Conservation (phyloP, 2,113 vertebrate genomes). For the Elaphurus davidianus region DNA sequence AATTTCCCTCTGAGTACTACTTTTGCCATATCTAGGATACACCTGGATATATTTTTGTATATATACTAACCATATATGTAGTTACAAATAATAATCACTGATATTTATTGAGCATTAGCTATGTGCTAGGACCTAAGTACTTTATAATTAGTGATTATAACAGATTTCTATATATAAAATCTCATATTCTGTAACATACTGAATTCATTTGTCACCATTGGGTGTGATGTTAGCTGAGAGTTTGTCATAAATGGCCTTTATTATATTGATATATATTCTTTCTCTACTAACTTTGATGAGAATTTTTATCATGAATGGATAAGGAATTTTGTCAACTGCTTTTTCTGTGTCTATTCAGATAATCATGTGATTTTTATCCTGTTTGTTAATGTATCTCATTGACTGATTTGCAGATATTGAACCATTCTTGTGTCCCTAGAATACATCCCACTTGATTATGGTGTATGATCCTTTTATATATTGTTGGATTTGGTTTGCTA, state of each 20-base stretch:
- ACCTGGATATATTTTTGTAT: not conserved
- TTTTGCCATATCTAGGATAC: not conserved
- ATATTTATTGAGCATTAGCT: not conserved
- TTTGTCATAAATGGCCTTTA: not conserved
- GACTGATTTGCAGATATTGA: not conserved
- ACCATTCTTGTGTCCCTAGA: not conserved
- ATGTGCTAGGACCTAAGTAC: not conserved
- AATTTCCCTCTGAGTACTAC: not conserved
- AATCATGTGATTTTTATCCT: not conserved
- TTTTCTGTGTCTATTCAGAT: not conserved
- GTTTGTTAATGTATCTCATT: not conserved
- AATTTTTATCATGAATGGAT: not conserved
- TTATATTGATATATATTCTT: not conserved
- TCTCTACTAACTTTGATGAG: not conserved
- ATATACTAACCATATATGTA: not conserved
- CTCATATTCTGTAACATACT: not conserved
- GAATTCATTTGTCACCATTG: not conserved
- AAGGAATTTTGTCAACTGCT: not conserved
- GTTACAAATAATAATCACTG: not conserved
- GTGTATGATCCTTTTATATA: not conserved
- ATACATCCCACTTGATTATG: not conserved
- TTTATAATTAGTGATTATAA: not conserved
- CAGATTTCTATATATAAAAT: not conserved
- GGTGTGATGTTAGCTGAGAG: not conserved
- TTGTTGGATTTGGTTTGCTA: not conserved